phyloP scores from a whole-genome alignment of 2,113 vertebrate species.

The Rostratula benghalensis region DNA sequence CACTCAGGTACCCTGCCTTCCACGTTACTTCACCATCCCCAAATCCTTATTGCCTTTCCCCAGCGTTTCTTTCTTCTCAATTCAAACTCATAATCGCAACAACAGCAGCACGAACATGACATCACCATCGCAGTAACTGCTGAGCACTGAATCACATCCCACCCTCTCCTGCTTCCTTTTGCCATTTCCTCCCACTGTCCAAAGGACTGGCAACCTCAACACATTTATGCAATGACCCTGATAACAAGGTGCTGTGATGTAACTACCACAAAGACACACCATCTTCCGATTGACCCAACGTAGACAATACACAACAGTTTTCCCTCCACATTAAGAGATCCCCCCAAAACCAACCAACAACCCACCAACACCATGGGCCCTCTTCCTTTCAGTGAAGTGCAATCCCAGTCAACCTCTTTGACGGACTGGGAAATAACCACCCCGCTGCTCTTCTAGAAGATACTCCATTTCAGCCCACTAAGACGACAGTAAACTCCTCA shows the following conservation, averaged over 20 bases:
- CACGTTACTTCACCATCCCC: not conserved
- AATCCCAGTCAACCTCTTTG: not conserved
- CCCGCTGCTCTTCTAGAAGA: not conserved
- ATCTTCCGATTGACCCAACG: not conserved
- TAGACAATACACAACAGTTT: not conserved
- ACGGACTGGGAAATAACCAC: not conserved
- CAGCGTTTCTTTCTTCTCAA: not conserved
- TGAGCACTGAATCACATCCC: not conserved
- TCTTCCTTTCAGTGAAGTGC: not conserved
- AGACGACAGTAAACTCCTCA: not conserved
- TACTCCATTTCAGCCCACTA: not conserved
- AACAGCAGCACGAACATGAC: not conserved
- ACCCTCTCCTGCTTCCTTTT: not conserved
- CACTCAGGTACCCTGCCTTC: not conserved
- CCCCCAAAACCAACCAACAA: not conserved
- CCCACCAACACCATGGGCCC: not conserved
- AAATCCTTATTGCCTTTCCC: not conserved
- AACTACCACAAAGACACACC: not conserved
- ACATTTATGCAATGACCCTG: not conserved
- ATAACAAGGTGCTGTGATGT: not conserved
- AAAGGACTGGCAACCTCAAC: not conserved
- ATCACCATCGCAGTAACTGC: fast-evolving
- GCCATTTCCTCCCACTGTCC: not conserved
- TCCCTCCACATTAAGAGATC: not conserved
- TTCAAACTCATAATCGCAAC: not conserved